Evolutionary conservation across 2,888 invertebrate species (phyloP).

Genomic region (Pyrocoelia pectoralis): DNA sequence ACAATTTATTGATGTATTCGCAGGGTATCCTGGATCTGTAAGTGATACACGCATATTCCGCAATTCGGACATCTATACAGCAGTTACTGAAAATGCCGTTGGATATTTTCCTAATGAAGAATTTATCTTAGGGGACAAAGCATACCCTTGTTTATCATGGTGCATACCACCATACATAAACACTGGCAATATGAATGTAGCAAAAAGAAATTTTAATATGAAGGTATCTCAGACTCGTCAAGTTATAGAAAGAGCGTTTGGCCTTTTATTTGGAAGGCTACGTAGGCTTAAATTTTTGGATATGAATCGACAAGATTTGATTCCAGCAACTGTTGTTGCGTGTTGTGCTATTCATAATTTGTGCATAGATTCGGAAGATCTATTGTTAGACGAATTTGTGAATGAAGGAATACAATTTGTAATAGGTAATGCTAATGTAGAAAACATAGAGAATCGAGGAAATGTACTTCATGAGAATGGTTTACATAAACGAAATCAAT

Average conservation of each 20-base stretch:
- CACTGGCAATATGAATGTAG: constrained; percentile 30
- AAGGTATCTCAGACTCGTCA: constrained; percentile 36
- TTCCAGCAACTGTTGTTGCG: constrained; percentile 43
- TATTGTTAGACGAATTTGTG: background rate
- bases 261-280: constrained; percentile 42
- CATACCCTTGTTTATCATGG: constrained; percentile 40
- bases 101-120: constrained; percentile 27
- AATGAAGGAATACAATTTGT: no score
- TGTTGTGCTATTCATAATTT: constrained; percentile 40
- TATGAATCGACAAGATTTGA: constrained; percentile 42
- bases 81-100: background rate
- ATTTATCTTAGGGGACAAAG: constrained; percentile 44
- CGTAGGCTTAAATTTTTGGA: constrained; percentile 43
- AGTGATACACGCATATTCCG: background rate
- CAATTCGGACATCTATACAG: background rate
- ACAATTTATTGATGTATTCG: background rate
- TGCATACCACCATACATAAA: constrained; percentile 39
- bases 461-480: no score
- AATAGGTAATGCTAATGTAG: no score
- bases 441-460: no score
- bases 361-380: background rate
- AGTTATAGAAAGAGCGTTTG: constrained; percentile 43
- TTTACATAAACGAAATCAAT: no score
- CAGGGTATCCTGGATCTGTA: constrained; percentile 5
- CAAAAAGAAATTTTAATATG: constrained; percentile 36